Percentiles rank a stretch among this genome's conserved stretches.
phyloP scores from a whole-genome alignment of 2,113 vertebrate genomes.

The Centropus unirufus region DNA sequence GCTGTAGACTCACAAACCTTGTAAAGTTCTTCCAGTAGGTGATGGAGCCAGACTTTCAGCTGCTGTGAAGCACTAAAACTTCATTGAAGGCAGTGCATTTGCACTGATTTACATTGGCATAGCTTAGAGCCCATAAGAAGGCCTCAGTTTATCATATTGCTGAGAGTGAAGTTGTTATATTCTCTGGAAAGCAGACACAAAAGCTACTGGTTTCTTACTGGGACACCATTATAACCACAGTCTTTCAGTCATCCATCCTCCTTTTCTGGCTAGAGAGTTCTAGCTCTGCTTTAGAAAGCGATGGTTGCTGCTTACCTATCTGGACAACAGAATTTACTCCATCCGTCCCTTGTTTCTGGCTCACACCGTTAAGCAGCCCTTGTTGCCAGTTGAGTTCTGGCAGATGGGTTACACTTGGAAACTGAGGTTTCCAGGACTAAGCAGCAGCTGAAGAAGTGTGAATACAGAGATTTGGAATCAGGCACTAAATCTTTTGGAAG shows the following conservation, averaged over 20 bases:
- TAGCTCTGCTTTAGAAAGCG: background rate
- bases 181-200: background rate
- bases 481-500: background rate
- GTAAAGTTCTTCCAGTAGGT: background rate
- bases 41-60: background rate
- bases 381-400: conserved; percentile 6
- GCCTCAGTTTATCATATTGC: background rate
- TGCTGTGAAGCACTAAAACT: background rate
- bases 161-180: background rate
- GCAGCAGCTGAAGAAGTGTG: background rate
- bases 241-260: background rate
- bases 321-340: background rate
- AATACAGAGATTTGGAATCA: background rate
- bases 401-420: background rate
- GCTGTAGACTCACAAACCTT: background rate
- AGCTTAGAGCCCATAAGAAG: background rate
- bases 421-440: background rate
- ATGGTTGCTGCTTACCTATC: background rate
- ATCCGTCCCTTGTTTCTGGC: background rate
- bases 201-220: background rate
- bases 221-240: background rate
- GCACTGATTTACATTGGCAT: background rate
- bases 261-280: background rate
- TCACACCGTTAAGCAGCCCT: background rate
- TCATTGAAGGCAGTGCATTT: background rate